Base-by-base conservation (phyloP, 2,797 vertebrate genomes). In the Catamblyrhynchus diadema region DNA sequence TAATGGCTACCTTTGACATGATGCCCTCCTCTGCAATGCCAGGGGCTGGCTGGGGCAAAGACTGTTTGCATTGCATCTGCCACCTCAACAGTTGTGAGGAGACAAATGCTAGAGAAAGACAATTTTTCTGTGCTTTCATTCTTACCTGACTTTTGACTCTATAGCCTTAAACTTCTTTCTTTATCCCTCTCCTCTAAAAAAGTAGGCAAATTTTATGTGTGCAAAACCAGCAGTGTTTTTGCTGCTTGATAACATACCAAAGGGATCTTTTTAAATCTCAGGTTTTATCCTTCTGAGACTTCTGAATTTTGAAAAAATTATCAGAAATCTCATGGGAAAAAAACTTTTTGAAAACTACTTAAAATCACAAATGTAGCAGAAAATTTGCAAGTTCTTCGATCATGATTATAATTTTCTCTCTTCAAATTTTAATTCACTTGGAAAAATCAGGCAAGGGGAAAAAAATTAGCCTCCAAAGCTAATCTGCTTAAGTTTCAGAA, bases 401-500 rank as follows among this genome's bases (percentile, higher is more conserved):
- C 2, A 2, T 9, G 2, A 25, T 79, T 84, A 35, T 45, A 25
- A 35, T 74, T 74, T 67, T 82, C 17, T 64, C 14, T 44, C 17
- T 71, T 81, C 12, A 41, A 75, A 39, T 81, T 79, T 67, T 37
- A 44, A 35, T 50, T 67, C 2, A 2, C 11, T 37, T 66, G 28
- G 32, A 71, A 81, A 81, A 90, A 81, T 60, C 9, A 33, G 19
- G 4, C 6, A 50, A 53, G 17, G 4, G 3, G 5, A 5, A 50
- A 28, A 10, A 17, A 18, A 1, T 0, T 1, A 65, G 6, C 4
- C 10, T 66, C 33, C n/a, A 35, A 62, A 47, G 4, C 17, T 19
- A 7, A 70, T 53, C 12, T 48, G 71, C 3, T n/a, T 9, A 21
- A 22, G n/a, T 66, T 77, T 84, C 33, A 62, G 25, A 45, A 65